phyloP scores from a whole-genome alignment of 2,113 vertebrate genomes.

The Butastur rufipennis region DNA sequence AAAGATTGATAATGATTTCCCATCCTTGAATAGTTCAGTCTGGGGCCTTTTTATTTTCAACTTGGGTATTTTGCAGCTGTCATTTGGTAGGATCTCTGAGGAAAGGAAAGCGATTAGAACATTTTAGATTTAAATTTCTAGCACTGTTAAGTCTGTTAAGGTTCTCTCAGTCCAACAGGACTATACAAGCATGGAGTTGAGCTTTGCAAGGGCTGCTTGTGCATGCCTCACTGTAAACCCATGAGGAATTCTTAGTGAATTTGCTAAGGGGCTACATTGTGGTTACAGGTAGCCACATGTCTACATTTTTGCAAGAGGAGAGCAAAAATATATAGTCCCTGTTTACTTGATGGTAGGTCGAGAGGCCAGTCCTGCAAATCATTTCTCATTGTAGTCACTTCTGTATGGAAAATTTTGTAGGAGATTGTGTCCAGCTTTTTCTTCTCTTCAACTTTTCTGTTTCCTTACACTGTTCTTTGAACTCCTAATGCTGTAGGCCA shows the following conservation, averaged over 20 bases:
- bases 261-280: neutral
- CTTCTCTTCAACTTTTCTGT: neutral
- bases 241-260: rapidly evolving
- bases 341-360: neutral
- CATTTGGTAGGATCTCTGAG: neutral
- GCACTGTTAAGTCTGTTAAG: neutral
- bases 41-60: neutral
- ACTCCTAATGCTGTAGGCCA: neutral
- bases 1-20: neutral
- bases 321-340: neutral
- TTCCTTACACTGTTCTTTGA: neutral
- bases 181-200: neutral
- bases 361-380: neutral
- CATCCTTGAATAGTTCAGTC: neutral
- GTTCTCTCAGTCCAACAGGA: neutral
- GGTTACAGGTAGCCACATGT: neutral
- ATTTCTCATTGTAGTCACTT: neutral
- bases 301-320: neutral
- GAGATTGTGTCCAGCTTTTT: neutral
- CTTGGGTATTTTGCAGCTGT: neutral
- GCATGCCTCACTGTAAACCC: neutral
- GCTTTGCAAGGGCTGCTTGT: neutral
- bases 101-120: neutral
- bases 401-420: neutral
- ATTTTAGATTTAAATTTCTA: neutral